Evolutionary conservation across 2,797 vertebrate species (phyloP).

Genomic region (Pagetopsis macropterus): DNA sequence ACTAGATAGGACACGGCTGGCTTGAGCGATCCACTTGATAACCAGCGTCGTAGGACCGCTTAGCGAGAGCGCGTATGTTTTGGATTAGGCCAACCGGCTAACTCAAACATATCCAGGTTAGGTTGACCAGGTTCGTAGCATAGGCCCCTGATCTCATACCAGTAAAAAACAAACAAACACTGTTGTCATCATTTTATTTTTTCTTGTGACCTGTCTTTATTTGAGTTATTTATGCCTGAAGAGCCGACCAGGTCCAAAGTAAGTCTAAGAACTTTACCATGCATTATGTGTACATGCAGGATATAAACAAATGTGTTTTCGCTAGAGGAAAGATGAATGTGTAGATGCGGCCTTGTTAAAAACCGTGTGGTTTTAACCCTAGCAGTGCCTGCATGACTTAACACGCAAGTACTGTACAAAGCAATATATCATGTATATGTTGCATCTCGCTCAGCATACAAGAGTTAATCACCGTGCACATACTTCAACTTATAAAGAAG

Average conservation of each 20-base stretch:
- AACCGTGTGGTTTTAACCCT: neutral
- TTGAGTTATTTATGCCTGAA: conserved; percentile 50
- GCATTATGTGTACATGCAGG: conserved; percentile 26
- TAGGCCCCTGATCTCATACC: conserved; percentile 12
- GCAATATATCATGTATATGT: neutral
- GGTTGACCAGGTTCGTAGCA: too few species aligned
- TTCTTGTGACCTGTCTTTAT: conserved; percentile 26
- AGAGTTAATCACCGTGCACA: conserved; percentile 34
- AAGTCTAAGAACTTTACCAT: conserved; percentile 29
- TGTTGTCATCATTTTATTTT: conserved; percentile 18
- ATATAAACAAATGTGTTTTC: conserved; percentile 8
- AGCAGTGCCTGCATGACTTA: conserved; percentile 8
- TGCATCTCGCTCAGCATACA: conserved; percentile 5
- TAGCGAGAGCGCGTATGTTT: too few species aligned
- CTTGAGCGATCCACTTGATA: too few species aligned
- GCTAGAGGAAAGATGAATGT: conserved; percentile 8
- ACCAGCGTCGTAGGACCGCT: too few species aligned
- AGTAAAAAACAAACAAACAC: conserved; percentile 3
- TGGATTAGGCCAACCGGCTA: too few species aligned
- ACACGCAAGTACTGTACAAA: conserved; percentile 4
- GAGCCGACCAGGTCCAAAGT: conserved; percentile 29
- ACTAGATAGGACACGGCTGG: too few species aligned
- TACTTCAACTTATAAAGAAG: conserved; percentile 29
- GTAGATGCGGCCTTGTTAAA: conserved; percentile 21
- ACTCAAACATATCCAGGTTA: too few species aligned